Base-by-base conservation (phyloP, 2,113 vertebrate genomes). In the Sylvia atricapilla region DNA sequence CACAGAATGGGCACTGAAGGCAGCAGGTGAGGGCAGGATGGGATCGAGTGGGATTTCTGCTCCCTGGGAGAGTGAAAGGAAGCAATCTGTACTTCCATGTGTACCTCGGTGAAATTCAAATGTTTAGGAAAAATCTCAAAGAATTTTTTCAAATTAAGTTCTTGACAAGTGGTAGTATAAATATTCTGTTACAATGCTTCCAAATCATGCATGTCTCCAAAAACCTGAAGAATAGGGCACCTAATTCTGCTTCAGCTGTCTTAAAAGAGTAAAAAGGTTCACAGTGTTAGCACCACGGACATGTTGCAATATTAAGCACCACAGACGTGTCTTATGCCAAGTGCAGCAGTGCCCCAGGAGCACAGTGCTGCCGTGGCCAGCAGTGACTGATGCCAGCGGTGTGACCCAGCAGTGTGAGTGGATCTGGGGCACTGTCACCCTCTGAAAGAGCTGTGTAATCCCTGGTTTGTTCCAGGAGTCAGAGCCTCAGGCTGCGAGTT, bases 291-390 rank as follows among this genome's bases (percentile, higher is more conserved):
- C 30, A 31, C 27, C 35, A 30, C 18, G 53, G 18, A 11, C 46
- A n/a, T 3, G 15, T 4, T 41, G 21, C 50, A 23, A 3, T 7
- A 2, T 33, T 7, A 8, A 8, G 37, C 31, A 35, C 7, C 17
- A 17, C 4, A 4, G n/a, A 0, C 7, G 0, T 35, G 62, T 41
- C 4, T 27, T 33, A 53, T 68, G 39, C 72, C 10, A 15, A 30
- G 46, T 2, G 20, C 11, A 55, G 49, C 66, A n/a, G 1, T 18
- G 41, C 33, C 37, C 53, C 11, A 11, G 44, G 18, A 58, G 62
- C 1, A 1, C 1, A 7, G 41, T 49, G 60, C 62, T 70, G 39
- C 22, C 8, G 0, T 5, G 22, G 31, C 14, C 33, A 44, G 69
- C 68, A 37, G 28, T 11, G 15, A 1, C 30, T 21, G 62, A 13